Percentiles rank a stretch among this genome's conserved stretches.
Evolutionary conservation across 1,140 invertebrate genomes (phyloP).

Genomic region (Halesus radiatus): DNA sequence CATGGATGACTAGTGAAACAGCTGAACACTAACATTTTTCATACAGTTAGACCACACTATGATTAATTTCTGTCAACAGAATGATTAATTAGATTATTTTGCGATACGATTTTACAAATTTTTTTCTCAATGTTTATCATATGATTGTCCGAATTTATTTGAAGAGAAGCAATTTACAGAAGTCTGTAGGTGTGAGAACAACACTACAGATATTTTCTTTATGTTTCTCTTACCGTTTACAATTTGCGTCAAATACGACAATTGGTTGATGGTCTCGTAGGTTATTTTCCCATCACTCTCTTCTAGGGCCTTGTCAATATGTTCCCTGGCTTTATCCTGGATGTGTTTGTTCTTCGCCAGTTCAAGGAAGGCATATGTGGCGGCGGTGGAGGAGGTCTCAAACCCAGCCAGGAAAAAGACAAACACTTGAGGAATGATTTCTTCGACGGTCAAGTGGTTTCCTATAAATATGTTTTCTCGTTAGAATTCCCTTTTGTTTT

Average conservation of each 20-base stretch:
- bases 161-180: too few relatives aligned
- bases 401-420: slow-evolving; percentile 61
- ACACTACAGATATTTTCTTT: too few relatives aligned
- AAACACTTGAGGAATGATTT: slow-evolving; percentile 63
- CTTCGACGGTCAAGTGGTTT: background rate
- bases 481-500: too few relatives aligned
- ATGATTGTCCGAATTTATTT: too few relatives aligned
- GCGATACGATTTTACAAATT: too few relatives aligned
- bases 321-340: slow-evolving; percentile 65
- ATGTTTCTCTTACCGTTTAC: slow-evolving; percentile 60
- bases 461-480: slow-evolving; percentile 46
- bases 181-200: too few relatives aligned
- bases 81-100: too few relatives aligned
- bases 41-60: too few relatives aligned
- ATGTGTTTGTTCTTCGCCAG: slow-evolving; percentile 69
- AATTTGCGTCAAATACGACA: slow-evolving; percentile 69
- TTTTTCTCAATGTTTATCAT: too few relatives aligned
- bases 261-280: slow-evolving; percentile 65
- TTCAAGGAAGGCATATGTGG: slow-evolving; percentile 66
- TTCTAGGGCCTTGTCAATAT: slow-evolving; percentile 68
- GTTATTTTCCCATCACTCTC: slow-evolving; percentile 59
- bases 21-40: too few relatives aligned
- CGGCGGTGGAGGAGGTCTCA: slow-evolving; percentile 61
- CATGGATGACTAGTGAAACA: too few relatives aligned
- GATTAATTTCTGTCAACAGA: too few relatives aligned